phyloP scores from a whole-genome alignment of 2,113 vertebrate genomes.

The zebrafish (Danio rerio) region DNA sequence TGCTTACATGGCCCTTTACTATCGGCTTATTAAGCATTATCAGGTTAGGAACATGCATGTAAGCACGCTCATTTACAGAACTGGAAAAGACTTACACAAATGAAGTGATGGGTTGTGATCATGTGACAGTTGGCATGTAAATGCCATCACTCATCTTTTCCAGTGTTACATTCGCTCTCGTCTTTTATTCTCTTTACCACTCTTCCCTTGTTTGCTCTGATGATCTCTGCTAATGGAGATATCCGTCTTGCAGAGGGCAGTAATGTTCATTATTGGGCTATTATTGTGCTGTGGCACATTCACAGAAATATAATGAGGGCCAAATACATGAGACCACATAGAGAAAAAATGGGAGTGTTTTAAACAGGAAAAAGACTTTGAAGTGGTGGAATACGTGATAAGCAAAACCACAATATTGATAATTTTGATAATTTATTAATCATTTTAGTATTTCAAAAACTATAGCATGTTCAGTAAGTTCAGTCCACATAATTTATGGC shows the following conservation, averaged over 20 bases:
- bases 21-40: too few relatives aligned
- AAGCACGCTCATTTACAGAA: slow-evolving; percentile 7
- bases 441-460: too few relatives aligned
- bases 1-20: too few relatives aligned
- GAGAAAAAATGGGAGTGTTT: neutral
- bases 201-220: slow-evolving; percentile 18
- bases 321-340: neutral
- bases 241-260: slow-evolving; percentile 28
- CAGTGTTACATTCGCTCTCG: slow-evolving; percentile 7
- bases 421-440: too few relatives aligned
- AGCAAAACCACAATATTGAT: neutral
- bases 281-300: slow-evolving; percentile 22
- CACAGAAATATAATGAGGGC: neutral
- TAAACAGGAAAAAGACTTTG: neutral
- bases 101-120: slow-evolving; percentile 9
- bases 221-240: slow-evolving; percentile 42
- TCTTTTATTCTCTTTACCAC: slow-evolving; percentile 25
- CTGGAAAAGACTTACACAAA: slow-evolving; percentile 16
- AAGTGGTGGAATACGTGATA: too few relatives aligned
- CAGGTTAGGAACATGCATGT: too few relatives aligned
- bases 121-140: slow-evolving; percentile 22
- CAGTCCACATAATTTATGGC: too few relatives aligned
- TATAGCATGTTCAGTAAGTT: too few relatives aligned
- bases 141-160: slow-evolving; percentile 36
- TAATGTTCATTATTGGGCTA: slow-evolving; percentile 37